Evolutionary conservation across 2,888 invertebrate genomes (phyloP).

Genomic region (Acheta domesticus): DNA sequence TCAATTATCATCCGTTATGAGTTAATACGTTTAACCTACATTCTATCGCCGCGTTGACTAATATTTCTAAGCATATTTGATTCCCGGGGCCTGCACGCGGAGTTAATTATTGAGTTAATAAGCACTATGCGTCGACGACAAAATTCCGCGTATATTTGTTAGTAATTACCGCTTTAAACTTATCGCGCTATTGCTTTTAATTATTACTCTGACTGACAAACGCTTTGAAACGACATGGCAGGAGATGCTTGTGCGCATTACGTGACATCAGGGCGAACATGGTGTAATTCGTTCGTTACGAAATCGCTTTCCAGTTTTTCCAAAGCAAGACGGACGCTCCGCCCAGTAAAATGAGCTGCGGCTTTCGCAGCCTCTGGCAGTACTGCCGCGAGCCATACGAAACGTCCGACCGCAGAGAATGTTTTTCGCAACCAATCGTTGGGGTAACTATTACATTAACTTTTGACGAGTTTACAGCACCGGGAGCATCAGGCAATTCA

Average conservation of each 20-base stretch:
- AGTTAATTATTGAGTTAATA: constrained; percentile 18
- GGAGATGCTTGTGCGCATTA: background rate
- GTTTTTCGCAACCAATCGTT: too few species aligned
- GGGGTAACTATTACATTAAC: too few species aligned
- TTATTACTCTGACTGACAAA: constrained; percentile 18
- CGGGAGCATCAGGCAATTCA: too few species aligned
- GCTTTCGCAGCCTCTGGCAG: too few species aligned
- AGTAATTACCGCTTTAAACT: constrained; percentile 9
- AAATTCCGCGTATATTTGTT: constrained; percentile 4
- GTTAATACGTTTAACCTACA: constrained; percentile 18
- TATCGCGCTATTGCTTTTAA: constrained; percentile 9
- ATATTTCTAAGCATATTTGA: constrained; percentile 18
- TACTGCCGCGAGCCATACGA: too few species aligned
- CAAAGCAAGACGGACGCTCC: too few species aligned
- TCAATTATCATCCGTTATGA: constrained; percentile 18
- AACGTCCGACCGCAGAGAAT: too few species aligned
- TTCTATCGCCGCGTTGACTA: background rate
- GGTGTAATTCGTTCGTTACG: background rate
- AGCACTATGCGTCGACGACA: constrained; percentile 8
- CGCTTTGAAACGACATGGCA: constrained; percentile 18
- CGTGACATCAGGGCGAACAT: background rate
- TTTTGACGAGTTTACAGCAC: too few species aligned
- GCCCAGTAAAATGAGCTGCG: too few species aligned
- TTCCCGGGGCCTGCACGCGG: background rate
- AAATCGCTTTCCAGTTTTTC: constrained; percentile 18